These are phyloP conservation scores for Melipona bicolor DNA, from an alignment of 2,888 invertebrate genomes.

Conservation along the genomic window DNA sequence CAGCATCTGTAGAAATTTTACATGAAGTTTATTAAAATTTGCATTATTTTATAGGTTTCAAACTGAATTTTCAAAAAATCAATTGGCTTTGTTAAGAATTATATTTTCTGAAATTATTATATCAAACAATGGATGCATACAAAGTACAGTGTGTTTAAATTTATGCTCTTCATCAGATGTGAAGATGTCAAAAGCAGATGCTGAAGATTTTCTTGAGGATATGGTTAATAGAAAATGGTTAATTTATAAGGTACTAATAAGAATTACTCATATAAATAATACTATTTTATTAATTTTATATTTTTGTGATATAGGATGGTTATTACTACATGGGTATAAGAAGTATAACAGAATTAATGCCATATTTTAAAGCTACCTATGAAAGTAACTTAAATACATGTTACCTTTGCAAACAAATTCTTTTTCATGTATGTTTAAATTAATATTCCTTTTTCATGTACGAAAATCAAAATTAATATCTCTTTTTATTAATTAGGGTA, in stretches of 20 bases:
- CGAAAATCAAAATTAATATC: neutral
- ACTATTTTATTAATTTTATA: neutral
- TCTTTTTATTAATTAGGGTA: conserved; percentile 64
- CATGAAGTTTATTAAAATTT: conserved; percentile 11
- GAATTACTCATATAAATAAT: neutral
- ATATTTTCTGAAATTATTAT: conserved; percentile 76
- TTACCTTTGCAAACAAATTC: conserved; percentile 75
- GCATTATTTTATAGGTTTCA: conserved; percentile 67
- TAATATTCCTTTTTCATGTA: neutral
- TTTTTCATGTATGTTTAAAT: conserved; percentile 77
- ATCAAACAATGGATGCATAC: conserved; percentile 65
- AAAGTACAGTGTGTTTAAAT: conserved; percentile 76
- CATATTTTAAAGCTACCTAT: conserved; percentile 78
- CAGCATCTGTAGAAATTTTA: neutral
- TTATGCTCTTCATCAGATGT: conserved; percentile 64
- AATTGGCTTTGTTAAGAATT: conserved; percentile 73
- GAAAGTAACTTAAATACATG: conserved; percentile 73
- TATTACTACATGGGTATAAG: conserved; percentile 78
- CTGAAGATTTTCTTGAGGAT: conserved; percentile 72
- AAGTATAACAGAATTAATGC: conserved; percentile 78
- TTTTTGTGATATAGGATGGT: conserved; percentile 72
- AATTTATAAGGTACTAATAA: conserved; percentile 66
- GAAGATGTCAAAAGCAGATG: conserved; percentile 68
- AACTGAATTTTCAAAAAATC: conserved; percentile 69
- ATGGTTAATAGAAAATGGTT: conserved; percentile 75